Evolutionary conservation across 2,888 invertebrate species (phyloP).

Genomic region (Hypena proboscidalis): DNA sequence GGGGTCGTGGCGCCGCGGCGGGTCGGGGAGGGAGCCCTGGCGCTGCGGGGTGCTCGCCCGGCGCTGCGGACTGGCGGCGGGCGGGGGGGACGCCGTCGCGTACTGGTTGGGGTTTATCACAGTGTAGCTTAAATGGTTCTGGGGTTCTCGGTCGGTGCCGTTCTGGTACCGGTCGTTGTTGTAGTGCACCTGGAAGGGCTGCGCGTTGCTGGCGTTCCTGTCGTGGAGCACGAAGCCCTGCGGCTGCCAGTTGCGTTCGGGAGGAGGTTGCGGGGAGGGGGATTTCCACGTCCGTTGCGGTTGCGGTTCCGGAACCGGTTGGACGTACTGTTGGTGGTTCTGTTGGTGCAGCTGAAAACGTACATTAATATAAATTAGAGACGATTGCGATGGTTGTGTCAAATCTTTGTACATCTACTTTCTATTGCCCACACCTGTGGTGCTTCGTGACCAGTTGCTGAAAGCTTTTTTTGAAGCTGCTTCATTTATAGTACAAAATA

Average conservation of each 20-base stretch:
- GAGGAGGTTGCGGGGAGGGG: conserved; percentile 68
- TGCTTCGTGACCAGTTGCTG: conserved; percentile 19
- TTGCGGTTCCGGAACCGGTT: conserved; percentile 53
- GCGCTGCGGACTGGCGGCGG: conserved; percentile 65
- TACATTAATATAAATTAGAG: conserved; percentile 2
- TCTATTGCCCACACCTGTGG: conserved; percentile 29
- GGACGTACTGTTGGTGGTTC: conserved; percentile 53
- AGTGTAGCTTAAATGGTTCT: conserved; percentile 85
- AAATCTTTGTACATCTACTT: too few relatives aligned
- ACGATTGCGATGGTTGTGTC: neutral
- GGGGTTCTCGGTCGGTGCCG: conserved; percentile 84
- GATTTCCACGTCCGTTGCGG: conserved; percentile 76
- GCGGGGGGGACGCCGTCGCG: conserved; percentile 81
- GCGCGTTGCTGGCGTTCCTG: conserved; percentile 52
- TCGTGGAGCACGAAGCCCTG: conserved; percentile 89
- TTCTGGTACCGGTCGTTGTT: conserved; percentile 86
- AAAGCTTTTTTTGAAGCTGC: conserved; percentile 21
- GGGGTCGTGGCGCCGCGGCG: conserved; percentile 59
- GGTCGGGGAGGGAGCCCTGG: conserved; percentile 80
- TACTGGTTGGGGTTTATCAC: conserved; percentile 85
- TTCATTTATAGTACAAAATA: conserved; percentile 1
- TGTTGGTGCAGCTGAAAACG: conserved; percentile 69
- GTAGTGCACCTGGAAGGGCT: conserved; percentile 71
- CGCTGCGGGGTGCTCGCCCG: conserved; percentile 82
- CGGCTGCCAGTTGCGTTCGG: conserved; percentile 73